Evolutionary conservation across 2,888 invertebrate species (phyloP).

Genomic region (Xestia sexstrigata): DNA sequence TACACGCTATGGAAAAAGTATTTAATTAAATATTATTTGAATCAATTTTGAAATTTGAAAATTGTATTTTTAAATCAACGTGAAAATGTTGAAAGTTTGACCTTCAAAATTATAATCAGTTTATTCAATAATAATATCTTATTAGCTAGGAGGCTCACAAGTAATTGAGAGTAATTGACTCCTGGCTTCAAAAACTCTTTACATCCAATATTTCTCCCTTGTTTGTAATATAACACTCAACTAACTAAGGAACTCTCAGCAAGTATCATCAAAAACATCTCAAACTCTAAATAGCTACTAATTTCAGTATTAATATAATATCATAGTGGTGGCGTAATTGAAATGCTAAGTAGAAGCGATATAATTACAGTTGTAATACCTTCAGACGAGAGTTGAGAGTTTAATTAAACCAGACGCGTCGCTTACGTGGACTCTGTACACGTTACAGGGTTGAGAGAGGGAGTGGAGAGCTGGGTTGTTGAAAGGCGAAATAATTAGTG

Average conservation of each 20-base stretch:
- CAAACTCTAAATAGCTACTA: background rate
- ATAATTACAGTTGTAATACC: slow-evolving; percentile 66
- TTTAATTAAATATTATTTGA: no score
- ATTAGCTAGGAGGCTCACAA: no score
- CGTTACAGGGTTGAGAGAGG: slow-evolving; percentile 12
- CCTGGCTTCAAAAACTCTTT: background rate
- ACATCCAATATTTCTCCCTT: background rate
- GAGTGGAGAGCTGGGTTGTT: slow-evolving; percentile 10
- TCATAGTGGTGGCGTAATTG: slow-evolving; percentile 59
- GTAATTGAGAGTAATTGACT: background rate
- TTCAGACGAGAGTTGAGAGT: slow-evolving; percentile 54
- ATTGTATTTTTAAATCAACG: background rate
- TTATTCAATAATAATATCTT: no score
- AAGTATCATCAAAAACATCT: slow-evolving; percentile 4
- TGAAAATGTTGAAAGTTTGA: background rate
- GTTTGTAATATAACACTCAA: background rate
- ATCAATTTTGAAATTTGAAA: background rate
- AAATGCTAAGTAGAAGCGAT: slow-evolving; percentile 62
- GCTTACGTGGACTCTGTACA: slow-evolving; percentile 54
- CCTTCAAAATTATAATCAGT: background rate
- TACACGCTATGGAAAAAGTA: background rate
- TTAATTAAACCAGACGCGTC: slow-evolving; percentile 69
- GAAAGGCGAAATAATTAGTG: slow-evolving; percentile 19
- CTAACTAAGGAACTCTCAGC: background rate
- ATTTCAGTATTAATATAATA: slow-evolving; percentile 52